These are phyloP conservation scores for Diprion similis DNA, from an alignment of 1,140 invertebrate genomes.

Conservation along the genomic window DNA sequence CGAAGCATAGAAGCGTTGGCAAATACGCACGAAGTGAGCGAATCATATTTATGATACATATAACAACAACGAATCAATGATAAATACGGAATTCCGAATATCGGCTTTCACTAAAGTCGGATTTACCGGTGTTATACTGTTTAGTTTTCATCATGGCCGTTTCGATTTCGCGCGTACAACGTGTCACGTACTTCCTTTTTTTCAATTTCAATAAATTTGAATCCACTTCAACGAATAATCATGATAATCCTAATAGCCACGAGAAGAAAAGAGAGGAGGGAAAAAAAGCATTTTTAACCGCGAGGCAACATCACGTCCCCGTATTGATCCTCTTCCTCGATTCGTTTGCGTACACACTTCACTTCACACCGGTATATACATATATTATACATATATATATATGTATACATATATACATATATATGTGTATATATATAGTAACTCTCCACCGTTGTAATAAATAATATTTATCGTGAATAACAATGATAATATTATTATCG, in stretches of 20 bases:
- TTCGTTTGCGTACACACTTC: background rate
- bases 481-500: background rate
- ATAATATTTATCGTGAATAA: background rate
- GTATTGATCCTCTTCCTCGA: background rate
- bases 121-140: too few relatives aligned
- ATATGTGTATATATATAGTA: too few relatives aligned
- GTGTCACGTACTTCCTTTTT: background rate
- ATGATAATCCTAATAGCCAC: background rate
- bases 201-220: background rate
- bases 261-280: background rate
- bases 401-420: too few relatives aligned
- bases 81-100: too few relatives aligned
- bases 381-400: background rate
- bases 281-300: background rate
- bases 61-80: too few relatives aligned
- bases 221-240: background rate
- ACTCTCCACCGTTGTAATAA: background rate
- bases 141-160: background rate
- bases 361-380: constrained; percentile 2
- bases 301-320: background rate
- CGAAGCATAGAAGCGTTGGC: constrained; percentile 1
- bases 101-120: too few relatives aligned
- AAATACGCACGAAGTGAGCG: background rate
- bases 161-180: background rate
- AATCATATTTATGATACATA: too few relatives aligned